A percentile compares a stretch with the other conserved stretches of the same genome.
These are phyloP conservation scores for Anarsia innoxiella DNA, from an alignment of 2,888 invertebrate species.

Conservation along the genomic window DNA sequence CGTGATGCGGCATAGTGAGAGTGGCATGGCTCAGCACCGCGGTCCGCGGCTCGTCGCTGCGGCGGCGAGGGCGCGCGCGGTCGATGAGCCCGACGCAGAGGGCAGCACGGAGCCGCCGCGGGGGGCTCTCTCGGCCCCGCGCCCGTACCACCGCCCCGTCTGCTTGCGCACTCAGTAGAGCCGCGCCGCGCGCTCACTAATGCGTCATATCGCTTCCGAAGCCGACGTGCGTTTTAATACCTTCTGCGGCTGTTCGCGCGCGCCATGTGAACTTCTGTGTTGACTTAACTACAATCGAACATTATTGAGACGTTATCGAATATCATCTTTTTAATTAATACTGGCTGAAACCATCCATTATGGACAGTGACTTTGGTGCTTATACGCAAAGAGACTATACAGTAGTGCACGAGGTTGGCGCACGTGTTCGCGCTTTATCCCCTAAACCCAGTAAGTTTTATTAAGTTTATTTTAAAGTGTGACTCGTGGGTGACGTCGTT, in stretches of 20 bases:
- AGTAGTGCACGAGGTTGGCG: constrained; percentile 47
- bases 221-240: constrained; percentile 49
- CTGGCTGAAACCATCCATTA: constrained; percentile 9
- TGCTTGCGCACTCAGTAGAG: constrained; percentile 58
- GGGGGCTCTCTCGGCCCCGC: constrained; percentile 45
- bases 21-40: constrained; percentile 34
- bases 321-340: background rate
- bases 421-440: constrained; percentile 53
- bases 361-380: constrained; percentile 56
- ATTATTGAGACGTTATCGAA: constrained; percentile 3
- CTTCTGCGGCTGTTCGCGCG: constrained; percentile 52
- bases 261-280: constrained; percentile 68
- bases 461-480: constrained; percentile 66
- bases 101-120: constrained; percentile 60
- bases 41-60: constrained; percentile 32
- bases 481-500: constrained; percentile 43
- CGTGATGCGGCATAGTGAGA: constrained; percentile 56
- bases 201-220: constrained; percentile 65
- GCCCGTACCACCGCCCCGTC: constrained; percentile 43
- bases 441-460: constrained; percentile 58
- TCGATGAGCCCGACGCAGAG: constrained; percentile 72
- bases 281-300: constrained; percentile 39
- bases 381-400: constrained; percentile 39
- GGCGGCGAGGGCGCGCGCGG: constrained; percentile 64
- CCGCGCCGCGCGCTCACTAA: constrained; percentile 73